Evolutionary conservation across 2,797 vertebrate species (phyloP), one percentile per base, ranked within the genome.

Genomic region (Rhyacichthys aspro): DNA sequence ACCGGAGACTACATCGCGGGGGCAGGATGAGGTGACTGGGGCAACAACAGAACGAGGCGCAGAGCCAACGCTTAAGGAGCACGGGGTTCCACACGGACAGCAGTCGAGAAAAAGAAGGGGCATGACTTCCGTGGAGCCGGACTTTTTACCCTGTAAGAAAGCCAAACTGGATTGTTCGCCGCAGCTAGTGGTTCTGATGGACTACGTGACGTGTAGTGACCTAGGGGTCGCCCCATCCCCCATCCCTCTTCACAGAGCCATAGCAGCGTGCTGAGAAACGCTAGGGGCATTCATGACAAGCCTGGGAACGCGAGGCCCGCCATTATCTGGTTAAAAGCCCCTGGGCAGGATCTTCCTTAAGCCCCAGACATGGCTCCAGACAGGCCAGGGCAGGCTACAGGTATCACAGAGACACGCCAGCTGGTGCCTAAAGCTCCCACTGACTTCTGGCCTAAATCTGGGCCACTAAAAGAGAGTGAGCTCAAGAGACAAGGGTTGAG

Each of bases 131-230:
- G 80, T 50, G 0, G 90, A 93, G 7, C 85, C 90, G 4, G 93
- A 94, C 47, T 94, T 94, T 36, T 88, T 88, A 32, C 87, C 87
- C 0, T 82, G 79, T 7, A 89, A 89, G 57, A 89, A 85, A 4
- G 82, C 82, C 0, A 88, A 78, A 38, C 77, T 88, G 0, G 87
- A 0, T 37, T 43, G 14, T 32, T 11, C 61, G 0, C 73, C 63
- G 0, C 77, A 68, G 49, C 57, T 78, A 8, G 3, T 44, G 0
- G 78, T 74, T 1, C 15, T 87, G 32, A 28, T 74, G 60, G 85
- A 84, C 71, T 87, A 76, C 4, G 71, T 68, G 59, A 82, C 45
- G 44, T 86, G 85, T 16, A 67, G 74, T 41, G 67, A 58, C 3
- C 54, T 84, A 65, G 74, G 49, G 15, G 16, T 59, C 0, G 7